Conservation (phyloP, 2,888 invertebrate genomes). For the Phasia obesa region DNA sequence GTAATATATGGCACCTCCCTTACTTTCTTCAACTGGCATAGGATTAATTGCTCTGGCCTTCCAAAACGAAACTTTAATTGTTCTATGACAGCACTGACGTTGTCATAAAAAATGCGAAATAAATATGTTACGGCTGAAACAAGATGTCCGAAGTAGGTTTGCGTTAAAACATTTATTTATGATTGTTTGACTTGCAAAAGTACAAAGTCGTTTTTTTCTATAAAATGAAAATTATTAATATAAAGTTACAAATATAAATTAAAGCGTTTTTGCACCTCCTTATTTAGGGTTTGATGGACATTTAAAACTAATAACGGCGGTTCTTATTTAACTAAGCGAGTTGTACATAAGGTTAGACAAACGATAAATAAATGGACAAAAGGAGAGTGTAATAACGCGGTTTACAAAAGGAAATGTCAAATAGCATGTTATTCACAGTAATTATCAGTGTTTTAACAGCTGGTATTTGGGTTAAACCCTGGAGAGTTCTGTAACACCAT, state of each 20-base stretch:
- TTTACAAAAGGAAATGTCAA: not conserved
- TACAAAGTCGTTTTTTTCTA: no score
- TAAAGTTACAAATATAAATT: no score
- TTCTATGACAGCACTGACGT: constrained; percentile 38
- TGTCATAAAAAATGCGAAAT: constrained; percentile 43
- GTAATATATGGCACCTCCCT: constrained; percentile 50
- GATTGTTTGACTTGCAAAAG: no score
- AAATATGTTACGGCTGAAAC: constrained; percentile 23
- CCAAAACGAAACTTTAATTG: constrained; percentile 59
- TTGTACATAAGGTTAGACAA: not conserved
- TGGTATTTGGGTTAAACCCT: not conserved
- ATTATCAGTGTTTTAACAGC: not conserved
- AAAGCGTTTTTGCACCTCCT: not conserved
- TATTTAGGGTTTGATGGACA: not conserved
- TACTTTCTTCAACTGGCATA: constrained; percentile 63
- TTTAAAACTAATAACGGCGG: not conserved
- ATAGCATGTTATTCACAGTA: not conserved
- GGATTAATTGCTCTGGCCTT: constrained; percentile 53
- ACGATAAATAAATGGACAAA: not conserved
- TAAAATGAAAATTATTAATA: no score
- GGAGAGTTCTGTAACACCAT: not conserved
- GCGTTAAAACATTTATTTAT: no score
- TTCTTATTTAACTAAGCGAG: not conserved
- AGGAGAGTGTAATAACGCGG: not conserved
- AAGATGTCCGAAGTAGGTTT: no score